phyloP scores from a whole-genome alignment of 1,140 invertebrate species.

The Lepidurus packardi region DNA sequence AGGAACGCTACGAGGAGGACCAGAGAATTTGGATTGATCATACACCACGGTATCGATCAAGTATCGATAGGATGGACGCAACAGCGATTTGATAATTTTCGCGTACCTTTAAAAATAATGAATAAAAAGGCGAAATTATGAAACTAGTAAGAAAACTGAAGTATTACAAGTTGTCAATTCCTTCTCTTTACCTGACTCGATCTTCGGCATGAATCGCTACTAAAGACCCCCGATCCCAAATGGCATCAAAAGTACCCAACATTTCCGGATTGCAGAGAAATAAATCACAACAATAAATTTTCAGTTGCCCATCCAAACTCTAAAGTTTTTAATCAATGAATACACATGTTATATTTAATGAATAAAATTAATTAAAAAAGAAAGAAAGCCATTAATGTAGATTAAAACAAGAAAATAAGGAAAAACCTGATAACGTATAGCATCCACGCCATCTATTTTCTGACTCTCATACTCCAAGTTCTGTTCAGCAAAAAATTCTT shows the following conservation, averaged over 20 bases:
- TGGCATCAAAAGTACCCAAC: conserved; percentile 38
- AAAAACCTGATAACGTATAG: background rate
- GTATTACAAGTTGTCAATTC: background rate
- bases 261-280: conserved; percentile 36
- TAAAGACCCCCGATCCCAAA: conserved; percentile 40
- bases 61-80: conserved; percentile 35
- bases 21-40: conserved; percentile 35
- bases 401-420: background rate
- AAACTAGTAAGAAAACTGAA: conserved; percentile 10
- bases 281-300: conserved; percentile 38
- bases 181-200: conserved; percentile 32
- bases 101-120: conserved; percentile 27
- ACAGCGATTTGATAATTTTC: conserved; percentile 28
- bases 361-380: background rate
- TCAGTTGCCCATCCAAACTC: conserved; percentile 33
- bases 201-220: conserved; percentile 36
- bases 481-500: conserved; percentile 32
- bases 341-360: conserved; percentile 29
- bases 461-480: conserved; percentile 33
- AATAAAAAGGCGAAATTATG: background rate
- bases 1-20: conserved; percentile 35
- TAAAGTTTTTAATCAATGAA: conserved; percentile 32
- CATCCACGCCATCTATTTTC: background rate
- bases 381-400: background rate
- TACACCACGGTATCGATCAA: conserved; percentile 36